Evolutionary conservation across 1,140 invertebrate species (phyloP).

Genomic region (Tribolium madens): DNA sequence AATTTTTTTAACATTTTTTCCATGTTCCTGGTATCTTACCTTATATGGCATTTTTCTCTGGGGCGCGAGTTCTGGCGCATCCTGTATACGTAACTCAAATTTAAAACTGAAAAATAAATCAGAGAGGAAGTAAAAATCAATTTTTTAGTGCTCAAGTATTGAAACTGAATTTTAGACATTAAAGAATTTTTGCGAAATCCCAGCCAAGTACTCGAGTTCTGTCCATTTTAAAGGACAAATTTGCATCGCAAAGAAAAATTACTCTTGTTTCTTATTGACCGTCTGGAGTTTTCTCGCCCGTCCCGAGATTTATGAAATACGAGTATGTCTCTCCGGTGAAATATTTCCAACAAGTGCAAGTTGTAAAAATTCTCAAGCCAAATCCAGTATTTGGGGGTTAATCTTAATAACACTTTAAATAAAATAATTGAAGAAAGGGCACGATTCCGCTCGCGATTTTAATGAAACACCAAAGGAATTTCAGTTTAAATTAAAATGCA

Average conservation of each 20-base stretch:
- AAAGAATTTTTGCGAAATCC: background rate
- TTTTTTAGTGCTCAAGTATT: too few species aligned
- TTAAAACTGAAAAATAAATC: too few species aligned
- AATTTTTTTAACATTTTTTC: too few species aligned
- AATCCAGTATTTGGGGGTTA: slow-evolving; percentile 14
- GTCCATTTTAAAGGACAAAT: background rate
- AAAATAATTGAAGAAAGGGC: slow-evolving; percentile 37
- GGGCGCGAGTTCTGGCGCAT: too few species aligned
- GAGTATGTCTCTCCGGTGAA: background rate
- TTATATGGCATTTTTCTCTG: too few species aligned
- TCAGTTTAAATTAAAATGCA: slow-evolving; percentile 50
- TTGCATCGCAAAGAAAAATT: background rate
- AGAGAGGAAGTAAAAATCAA: too few species aligned
- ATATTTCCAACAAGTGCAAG: background rate
- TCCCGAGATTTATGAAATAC: background rate
- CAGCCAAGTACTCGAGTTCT: background rate
- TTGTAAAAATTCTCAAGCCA: background rate
- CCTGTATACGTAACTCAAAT: too few species aligned
- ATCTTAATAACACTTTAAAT: slow-evolving; percentile 35
- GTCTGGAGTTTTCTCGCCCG: background rate
- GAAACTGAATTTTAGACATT: background rate
- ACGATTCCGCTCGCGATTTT: slow-evolving; percentile 31
- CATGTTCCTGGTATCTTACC: too few species aligned
- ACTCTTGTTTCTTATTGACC: background rate
- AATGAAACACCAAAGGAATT: slow-evolving; percentile 49